Evolutionary conservation across 2,797 vertebrate genomes (phyloP).

Genomic region (Poliocrania exsul): DNA sequence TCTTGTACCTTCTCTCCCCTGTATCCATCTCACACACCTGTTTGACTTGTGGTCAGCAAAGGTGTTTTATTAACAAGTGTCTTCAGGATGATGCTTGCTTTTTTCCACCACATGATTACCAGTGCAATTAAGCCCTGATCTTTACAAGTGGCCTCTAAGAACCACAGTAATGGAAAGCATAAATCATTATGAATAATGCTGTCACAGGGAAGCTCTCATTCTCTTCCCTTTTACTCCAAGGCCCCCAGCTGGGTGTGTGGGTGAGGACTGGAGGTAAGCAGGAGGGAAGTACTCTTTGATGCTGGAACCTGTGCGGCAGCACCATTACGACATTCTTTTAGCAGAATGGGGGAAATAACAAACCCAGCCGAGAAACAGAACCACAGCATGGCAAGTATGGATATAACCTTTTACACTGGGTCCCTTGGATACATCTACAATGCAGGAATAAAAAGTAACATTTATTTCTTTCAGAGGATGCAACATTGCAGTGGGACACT

Average conservation of each 20-base stretch:
- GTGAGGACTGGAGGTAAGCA: neutral
- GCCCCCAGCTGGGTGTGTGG: neutral
- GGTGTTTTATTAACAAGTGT: neutral
- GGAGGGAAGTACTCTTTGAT: neutral
- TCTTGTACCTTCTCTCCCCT: neutral
- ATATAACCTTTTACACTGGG: neutral
- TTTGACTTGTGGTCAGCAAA: accelerated
- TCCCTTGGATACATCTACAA: neutral
- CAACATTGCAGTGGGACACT: neutral
- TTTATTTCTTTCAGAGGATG: neutral
- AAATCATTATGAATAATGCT: slow-evolving; percentile 39
- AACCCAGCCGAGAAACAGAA: neutral
- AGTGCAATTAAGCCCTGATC: neutral
- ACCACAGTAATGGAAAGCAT: slow-evolving; percentile 25
- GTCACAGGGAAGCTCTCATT: neutral
- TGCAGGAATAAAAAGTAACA: neutral
- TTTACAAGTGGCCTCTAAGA: slow-evolving; percentile 15
- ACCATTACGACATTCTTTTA: neutral
- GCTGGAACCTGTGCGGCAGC: neutral
- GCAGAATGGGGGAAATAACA: neutral
- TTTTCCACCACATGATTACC: neutral
- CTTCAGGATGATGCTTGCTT: neutral
- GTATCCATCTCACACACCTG: neutral
- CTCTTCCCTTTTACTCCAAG: neutral
- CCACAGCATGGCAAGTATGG: accelerated